phyloP scores from a whole-genome alignment of 1,140 invertebrate genomes.

The Euura lappo region DNA sequence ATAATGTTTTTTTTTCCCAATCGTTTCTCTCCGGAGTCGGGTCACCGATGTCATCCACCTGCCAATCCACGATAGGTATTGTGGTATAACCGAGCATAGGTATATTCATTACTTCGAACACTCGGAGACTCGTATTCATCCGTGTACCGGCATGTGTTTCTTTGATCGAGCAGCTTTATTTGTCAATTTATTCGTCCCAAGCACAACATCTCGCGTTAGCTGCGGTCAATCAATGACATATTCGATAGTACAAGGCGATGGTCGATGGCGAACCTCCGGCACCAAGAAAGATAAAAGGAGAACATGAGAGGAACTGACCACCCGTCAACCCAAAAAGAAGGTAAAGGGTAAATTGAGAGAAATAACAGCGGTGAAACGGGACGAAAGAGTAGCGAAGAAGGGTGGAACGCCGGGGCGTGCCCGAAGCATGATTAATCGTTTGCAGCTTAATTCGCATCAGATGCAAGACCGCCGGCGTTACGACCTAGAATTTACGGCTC shows the following conservation, averaged over 20 bases:
- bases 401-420: constrained; percentile 30
- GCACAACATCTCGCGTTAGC: constrained; percentile 9
- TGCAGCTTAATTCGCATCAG: constrained; percentile 40
- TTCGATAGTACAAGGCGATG: constrained; percentile 38
- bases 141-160: background rate
- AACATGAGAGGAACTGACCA: background rate
- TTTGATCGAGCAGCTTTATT: background rate
- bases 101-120: background rate
- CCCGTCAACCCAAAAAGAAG: background rate
- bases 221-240: constrained; percentile 43
- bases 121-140: constrained; percentile 1
- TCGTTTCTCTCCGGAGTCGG: background rate
- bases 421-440: constrained; percentile 38
- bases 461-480: constrained; percentile 16
- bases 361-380: background rate
- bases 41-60: background rate
- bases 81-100: background rate
- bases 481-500: too few species aligned
- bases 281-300: background rate
- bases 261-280: constrained; percentile 16
- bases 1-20: background rate
- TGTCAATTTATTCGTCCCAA: constrained; percentile 11
- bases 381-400: constrained; percentile 18
- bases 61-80: background rate
- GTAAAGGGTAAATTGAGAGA: background rate